Evolutionary conservation across 2,113 vertebrate genomes (phyloP).

Genomic region (Thalassarche chlororhynchos): DNA sequence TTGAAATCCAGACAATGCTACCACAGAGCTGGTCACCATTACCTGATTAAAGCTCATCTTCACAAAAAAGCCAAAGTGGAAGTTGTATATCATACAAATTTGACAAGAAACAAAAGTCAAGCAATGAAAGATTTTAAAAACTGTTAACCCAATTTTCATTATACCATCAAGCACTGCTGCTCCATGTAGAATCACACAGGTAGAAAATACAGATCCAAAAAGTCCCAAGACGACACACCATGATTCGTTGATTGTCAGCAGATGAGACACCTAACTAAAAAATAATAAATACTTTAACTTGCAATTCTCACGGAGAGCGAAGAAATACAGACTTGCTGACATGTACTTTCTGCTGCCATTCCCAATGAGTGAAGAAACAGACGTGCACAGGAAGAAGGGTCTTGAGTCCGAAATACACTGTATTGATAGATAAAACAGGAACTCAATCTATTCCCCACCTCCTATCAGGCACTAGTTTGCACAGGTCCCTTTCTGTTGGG

Average conservation of each 20-base stretch:
- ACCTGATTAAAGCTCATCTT: background rate
- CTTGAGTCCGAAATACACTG: background rate
- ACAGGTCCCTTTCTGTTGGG: background rate
- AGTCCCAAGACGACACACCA: background rate
- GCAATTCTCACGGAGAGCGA: background rate
- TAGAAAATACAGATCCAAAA: background rate
- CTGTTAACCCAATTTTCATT: background rate
- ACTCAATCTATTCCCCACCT: background rate
- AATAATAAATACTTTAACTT: background rate
- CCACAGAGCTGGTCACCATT: background rate
- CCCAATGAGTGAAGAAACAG: background rate
- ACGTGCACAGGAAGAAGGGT: background rate
- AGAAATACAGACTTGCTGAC: background rate
- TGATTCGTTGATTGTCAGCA: background rate
- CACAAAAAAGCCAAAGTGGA: background rate
- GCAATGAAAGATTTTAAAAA: background rate
- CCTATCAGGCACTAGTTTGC: background rate
- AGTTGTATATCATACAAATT: background rate
- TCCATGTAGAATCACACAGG: background rate
- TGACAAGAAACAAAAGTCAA: background rate
- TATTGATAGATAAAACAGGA: background rate
- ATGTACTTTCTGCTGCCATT: background rate
- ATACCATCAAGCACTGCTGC: background rate
- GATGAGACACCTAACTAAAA: background rate
- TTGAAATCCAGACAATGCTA: background rate